These are phyloP conservation scores for Suncus etruscus DNA, from an alignment of 2,113 vertebrate genomes.

Conservation along the genomic window DNA sequence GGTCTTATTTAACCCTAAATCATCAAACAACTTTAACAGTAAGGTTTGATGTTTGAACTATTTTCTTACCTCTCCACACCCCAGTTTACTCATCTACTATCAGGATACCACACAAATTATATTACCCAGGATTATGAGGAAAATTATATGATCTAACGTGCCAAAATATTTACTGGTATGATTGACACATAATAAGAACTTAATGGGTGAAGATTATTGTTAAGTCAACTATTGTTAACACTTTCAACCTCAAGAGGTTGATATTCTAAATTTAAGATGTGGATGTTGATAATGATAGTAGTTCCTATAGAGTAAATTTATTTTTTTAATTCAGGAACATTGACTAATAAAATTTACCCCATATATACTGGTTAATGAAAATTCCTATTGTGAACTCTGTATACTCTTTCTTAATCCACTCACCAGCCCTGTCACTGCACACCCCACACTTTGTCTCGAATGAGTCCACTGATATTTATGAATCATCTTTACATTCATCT, in stretches of 20 bases:
- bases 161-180: neutral
- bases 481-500: neutral
- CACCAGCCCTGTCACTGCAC: neutral
- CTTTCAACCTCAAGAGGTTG: neutral
- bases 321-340: too few species aligned
- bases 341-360: neutral
- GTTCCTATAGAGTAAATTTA: neutral
- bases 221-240: too few species aligned
- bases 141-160: neutral
- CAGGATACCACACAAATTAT: neutral
- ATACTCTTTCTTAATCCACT: neutral
- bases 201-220: too few species aligned
- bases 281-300: neutral
- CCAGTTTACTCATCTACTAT: neutral
- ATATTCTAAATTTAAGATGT: neutral
- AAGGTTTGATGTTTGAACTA: accelerated
- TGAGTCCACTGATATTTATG: accelerated
- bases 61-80: neutral
- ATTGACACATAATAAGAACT: too few species aligned
- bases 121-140: neutral
- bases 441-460: neutral
- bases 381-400: too few species aligned
- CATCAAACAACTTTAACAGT: neutral
- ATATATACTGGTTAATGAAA: neutral
- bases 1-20: neutral